phyloP scores from a whole-genome alignment of 2,888 invertebrate genomes.

The Archips xylosteana region DNA sequence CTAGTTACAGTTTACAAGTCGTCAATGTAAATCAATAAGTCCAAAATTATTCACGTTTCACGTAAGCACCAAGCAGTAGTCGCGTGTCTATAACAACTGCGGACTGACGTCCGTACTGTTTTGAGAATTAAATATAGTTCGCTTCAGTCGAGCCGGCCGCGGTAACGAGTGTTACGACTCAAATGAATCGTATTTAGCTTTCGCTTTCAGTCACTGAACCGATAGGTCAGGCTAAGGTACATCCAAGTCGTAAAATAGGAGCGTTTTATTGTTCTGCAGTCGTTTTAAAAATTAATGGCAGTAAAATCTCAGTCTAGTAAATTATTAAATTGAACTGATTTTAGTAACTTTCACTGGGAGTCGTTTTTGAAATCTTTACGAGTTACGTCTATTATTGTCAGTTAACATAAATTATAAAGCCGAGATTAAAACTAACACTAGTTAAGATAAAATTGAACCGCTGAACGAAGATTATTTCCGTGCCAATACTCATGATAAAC shows the following conservation, averaged over 20 bases:
- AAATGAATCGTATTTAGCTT: conserved; percentile 51
- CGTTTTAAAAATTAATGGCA: background rate
- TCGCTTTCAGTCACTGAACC: conserved; percentile 44
- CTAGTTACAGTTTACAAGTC: conserved; percentile 53
- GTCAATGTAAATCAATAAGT: conserved; percentile 70
- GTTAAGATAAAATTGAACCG: conserved; percentile 25
- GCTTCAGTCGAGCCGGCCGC: conserved; percentile 64
- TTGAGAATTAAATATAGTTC: conserved; percentile 75
- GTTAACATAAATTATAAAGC: background rate
- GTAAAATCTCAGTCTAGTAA: background rate
- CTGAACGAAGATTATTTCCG: conserved; percentile 47
- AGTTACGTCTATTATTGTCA: background rate
- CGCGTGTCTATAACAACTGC: conserved; percentile 77
- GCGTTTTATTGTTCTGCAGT: background rate
- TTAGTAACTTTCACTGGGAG: background rate
- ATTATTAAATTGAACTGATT: background rate
- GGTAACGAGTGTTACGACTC: conserved; percentile 52
- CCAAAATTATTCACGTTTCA: conserved; percentile 59
- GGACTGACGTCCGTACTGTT: conserved; percentile 70
- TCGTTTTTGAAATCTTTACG: background rate
- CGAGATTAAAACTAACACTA: background rate
- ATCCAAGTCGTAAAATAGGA: conserved; percentile 21
- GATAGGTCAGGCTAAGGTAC: conserved; percentile 35
- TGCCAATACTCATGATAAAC: conserved; percentile 54
- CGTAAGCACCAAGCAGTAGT: conserved; percentile 71